These are phyloP conservation scores for Potorous gilbertii DNA, from an alignment of 2,797 vertebrate genomes.

Conservation along the genomic window DNA sequence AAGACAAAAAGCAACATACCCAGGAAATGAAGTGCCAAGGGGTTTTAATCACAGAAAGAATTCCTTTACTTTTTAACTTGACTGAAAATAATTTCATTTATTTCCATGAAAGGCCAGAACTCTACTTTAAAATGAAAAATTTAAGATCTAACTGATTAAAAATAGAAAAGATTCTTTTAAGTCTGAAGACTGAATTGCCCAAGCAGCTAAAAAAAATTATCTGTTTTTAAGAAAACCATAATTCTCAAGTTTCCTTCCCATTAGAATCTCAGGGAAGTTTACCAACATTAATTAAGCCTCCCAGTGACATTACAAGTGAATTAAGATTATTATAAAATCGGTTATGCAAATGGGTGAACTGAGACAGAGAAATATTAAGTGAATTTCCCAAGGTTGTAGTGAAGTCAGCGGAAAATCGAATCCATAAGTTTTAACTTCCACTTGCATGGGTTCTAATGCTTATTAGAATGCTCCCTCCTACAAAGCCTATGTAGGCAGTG, in stretches of 20 bases:
- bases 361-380: constrained; percentile 62
- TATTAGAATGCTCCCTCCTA: constrained; percentile 58
- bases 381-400: constrained; percentile 66
- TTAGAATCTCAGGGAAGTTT: constrained; percentile 61
- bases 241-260: constrained; percentile 63
- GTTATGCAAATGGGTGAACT: constrained; percentile 60
- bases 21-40: constrained; percentile 34
- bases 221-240: constrained; percentile 60
- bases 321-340: constrained; percentile 70
- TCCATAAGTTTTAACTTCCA: constrained; percentile 71
- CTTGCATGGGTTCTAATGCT: constrained; percentile 59
- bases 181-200: constrained; percentile 57
- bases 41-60: constrained; percentile 30
- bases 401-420: constrained; percentile 58
- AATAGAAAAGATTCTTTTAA: constrained; percentile 57
- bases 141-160: constrained; percentile 48
- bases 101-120: constrained; percentile 42
- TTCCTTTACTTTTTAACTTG: constrained; percentile 36
- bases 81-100: constrained; percentile 11
- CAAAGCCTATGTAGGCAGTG: neutral
- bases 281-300: constrained; percentile 70
- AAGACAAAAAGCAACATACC: constrained; percentile 16
- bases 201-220: constrained; percentile 56
- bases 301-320: constrained; percentile 66
- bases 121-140: constrained; percentile 55